Conservation (phyloP, 2,888 invertebrate genomes). For the Drosophila paracracens region DNA sequence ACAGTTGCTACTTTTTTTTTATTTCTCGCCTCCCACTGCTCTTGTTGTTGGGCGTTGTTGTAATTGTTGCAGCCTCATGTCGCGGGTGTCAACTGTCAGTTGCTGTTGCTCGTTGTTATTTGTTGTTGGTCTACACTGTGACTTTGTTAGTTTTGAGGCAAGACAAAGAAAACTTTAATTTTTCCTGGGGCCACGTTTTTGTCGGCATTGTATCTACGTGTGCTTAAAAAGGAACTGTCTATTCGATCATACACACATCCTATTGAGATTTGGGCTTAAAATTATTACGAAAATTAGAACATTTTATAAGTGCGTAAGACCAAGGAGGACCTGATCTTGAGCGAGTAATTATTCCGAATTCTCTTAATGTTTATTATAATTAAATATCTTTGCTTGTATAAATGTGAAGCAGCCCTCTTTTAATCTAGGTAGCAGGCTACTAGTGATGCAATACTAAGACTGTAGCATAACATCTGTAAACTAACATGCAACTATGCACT, state of each 20-base stretch:
- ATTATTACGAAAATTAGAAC: accelerated
- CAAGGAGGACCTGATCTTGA: not conserved
- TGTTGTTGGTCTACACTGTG: conserved; percentile 9
- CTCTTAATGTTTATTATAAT: not conserved
- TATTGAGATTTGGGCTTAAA: not conserved
- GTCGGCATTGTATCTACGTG: not conserved
- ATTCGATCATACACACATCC: not conserved
- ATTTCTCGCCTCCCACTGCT: conserved; percentile 15
- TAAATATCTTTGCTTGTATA: not conserved
- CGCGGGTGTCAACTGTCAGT: conserved; percentile 55
- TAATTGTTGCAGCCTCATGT: conserved; percentile 51
- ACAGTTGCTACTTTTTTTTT: conserved; percentile 57
- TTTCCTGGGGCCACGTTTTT: not conserved
- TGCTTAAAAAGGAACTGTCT: not conserved
- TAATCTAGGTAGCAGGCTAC: too few relatives aligned
- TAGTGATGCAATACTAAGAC: too few relatives aligned
- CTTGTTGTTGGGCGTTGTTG: conserved; percentile 21
- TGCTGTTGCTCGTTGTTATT: conserved; percentile 32
- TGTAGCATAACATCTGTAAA: too few relatives aligned
- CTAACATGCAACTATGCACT: too few relatives aligned
- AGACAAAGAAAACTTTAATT: conserved; percentile 8
- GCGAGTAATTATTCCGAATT: not conserved
- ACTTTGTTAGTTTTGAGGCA: conserved; percentile 27
- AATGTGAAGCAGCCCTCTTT: too few relatives aligned
- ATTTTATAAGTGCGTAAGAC: not conserved